Evolutionary conservation across 2,888 invertebrate species (phyloP), one percentile per base, ranked within the genome.

Genomic region (Amphipyra berbera): DNA sequence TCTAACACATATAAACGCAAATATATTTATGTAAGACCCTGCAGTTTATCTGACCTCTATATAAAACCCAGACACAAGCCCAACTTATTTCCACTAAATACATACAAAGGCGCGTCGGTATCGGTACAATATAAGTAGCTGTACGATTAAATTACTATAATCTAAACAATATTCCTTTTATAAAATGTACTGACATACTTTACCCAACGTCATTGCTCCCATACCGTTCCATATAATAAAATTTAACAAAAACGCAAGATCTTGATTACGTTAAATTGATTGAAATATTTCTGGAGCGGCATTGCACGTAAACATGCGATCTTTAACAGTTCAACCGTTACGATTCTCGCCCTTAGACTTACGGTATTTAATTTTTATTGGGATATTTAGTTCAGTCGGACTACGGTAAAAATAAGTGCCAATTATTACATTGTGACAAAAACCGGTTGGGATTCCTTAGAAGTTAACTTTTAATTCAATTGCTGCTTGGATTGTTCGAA

Each of bases 271-370:
- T 49, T 58, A 70, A 73, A 75, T 68, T 58, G 68, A 71, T 78
- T 59, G 63, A 73, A 76, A 78, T 74, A 78, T 81, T 78, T 82
- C 77, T 80, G 79, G 78, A 84, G 69, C 75, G 55, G 46, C 72
- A 88, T 88, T 82, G 88, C 83, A 63, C 68, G 66, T 50, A 60
- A 78, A 80, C 93, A 93, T 90, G 93, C 93, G 84, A 93, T 83
- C 73, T 57, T 54, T 75, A 82, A 74, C 74, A 75, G 68, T 60
- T 33, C 44, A 78, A 84, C 90, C 90, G 91, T 89, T 91, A 90
- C 80, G 81, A 57, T 68, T 74, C 67, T 81, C 76, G 91, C 91
- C 92, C 91, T 93, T 91, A 84, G 78, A 75, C 67, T 78, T 87
- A 84, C 88, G 85, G 85, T 83, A 80, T 78, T 70, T 83, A 79